Conservation (phyloP, 92 coral and sea anemone genomes). For the Actinostola sp. region DNA sequence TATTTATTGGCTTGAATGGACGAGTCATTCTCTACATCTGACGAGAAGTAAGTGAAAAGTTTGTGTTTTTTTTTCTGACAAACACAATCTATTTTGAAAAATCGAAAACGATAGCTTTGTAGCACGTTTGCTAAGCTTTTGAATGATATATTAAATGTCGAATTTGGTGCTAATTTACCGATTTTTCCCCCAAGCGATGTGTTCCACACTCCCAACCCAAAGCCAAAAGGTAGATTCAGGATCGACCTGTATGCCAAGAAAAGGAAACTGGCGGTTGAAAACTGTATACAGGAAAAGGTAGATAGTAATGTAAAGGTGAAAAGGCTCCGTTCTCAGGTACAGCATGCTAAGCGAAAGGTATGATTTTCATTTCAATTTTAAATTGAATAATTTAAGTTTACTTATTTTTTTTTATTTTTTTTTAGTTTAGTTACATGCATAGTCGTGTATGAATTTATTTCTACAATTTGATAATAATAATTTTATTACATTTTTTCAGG, state of each 20-base stretch:
- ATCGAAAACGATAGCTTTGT: slow-evolving; percentile 31
- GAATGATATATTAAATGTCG: background rate
- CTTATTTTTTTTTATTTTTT: background rate
- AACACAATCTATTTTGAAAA: background rate
- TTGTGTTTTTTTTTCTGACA: too few species aligned
- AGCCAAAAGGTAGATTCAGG: slow-evolving; percentile 36
- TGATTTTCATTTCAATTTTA: too few species aligned
- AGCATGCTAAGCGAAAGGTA: slow-evolving; percentile 30
- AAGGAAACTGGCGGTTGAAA: slow-evolving; percentile 10
- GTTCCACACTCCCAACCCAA: slow-evolving; percentile 8
- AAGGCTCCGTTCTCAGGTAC: slow-evolving; percentile 20
- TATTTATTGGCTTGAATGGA: too few species aligned
- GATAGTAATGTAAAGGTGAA: slow-evolving; percentile 10
- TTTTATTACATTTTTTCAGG: too few species aligned
- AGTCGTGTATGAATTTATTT: too few species aligned
- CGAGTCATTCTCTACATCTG: slow-evolving; percentile 4
- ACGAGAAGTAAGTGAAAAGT: slow-evolving; percentile 19
- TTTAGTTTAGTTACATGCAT: too few species aligned
- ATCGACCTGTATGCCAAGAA: slow-evolving; percentile 21
- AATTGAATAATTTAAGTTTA: background rate
- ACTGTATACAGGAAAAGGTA: slow-evolving; percentile 27
- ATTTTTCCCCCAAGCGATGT: slow-evolving; percentile 35
- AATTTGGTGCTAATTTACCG: slow-evolving; percentile 27
- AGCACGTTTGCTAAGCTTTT: slow-evolving; percentile 19
- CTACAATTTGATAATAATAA: too few species aligned